Conservation (phyloP, 2,888 invertebrate species). For the Spilarctia lutea region DNA sequence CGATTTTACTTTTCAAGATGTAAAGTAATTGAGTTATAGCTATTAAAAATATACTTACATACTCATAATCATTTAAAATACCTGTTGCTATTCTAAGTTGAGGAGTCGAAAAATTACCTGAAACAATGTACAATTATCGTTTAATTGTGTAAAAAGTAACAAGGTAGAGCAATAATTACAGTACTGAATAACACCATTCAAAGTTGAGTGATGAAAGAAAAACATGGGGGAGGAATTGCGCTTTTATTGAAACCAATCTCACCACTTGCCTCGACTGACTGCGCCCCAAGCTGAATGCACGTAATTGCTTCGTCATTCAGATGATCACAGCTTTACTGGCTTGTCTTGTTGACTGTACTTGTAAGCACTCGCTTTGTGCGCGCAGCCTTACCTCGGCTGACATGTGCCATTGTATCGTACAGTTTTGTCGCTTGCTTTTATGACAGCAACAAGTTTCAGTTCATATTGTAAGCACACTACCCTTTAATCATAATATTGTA, state of each 20-base stretch:
- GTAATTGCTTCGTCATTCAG: slow-evolving; percentile 85
- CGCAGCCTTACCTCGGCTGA: slow-evolving; percentile 72
- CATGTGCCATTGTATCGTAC: slow-evolving; percentile 72
- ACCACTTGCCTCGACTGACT: slow-evolving; percentile 82
- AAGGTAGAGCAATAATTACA: slow-evolving; percentile 50
- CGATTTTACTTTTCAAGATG: slow-evolving; percentile 5
- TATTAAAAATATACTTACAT: slow-evolving; percentile 5
- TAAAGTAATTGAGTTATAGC: slow-evolving; percentile 2
- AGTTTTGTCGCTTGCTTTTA: slow-evolving; percentile 69
- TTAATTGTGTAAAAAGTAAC: slow-evolving; percentile 37
- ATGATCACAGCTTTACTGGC: slow-evolving; percentile 79
- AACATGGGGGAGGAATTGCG: slow-evolving; percentile 83
- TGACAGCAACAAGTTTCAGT: slow-evolving; percentile 65
- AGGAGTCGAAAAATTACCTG: slow-evolving; percentile 62
- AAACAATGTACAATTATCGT: slow-evolving; percentile 58
- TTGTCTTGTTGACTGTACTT: slow-evolving; percentile 82
- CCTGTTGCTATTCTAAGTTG: slow-evolving; percentile 22
- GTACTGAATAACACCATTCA: slow-evolving; percentile 79
- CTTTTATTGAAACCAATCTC: slow-evolving; percentile 86
- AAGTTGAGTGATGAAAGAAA: slow-evolving; percentile 83
- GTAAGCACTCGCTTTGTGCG: slow-evolving; percentile 75
- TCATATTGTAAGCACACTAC: slow-evolving; percentile 48
- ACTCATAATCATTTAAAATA: slow-evolving; percentile 9
- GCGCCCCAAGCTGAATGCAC: slow-evolving; percentile 79
- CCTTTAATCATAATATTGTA: slow-evolving; percentile 51